Evolutionary conservation across 2,888 invertebrate genomes (phyloP).

Genomic region (Melanchra persicariae): DNA sequence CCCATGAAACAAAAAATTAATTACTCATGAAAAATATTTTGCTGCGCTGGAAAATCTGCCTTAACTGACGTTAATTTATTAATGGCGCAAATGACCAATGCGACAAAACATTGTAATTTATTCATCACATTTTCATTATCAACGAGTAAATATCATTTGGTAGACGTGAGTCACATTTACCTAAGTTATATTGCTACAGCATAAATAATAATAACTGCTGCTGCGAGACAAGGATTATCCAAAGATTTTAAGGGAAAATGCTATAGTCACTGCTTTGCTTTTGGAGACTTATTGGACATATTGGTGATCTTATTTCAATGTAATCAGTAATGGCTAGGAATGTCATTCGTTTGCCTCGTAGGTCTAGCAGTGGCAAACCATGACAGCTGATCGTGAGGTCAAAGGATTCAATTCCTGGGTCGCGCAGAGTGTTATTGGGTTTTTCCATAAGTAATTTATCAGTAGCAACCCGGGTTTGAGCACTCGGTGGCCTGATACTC

Average conservation of each 20-base stretch:
- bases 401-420: too few species aligned
- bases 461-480: too few species aligned
- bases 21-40: slow-evolving; percentile 8
- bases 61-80: slow-evolving; percentile 51
- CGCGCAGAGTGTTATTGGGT: too few species aligned
- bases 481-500: too few species aligned
- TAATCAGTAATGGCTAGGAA: background rate
- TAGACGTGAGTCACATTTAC: background rate
- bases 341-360: background rate
- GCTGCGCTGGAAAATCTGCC: slow-evolving; percentile 21
- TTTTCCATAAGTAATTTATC: too few species aligned
- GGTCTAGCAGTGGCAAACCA: too few species aligned
- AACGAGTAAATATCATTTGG: slow-evolving; percentile 9
- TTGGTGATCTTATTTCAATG: background rate
- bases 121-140: slow-evolving; percentile 43
- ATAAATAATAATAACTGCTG: background rate
- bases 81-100: slow-evolving; percentile 44
- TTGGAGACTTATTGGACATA: too few species aligned
- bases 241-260: background rate
- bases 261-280: background rate
- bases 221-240: background rate
- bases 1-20: background rate
- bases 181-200: background rate
- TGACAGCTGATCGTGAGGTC: too few species aligned
- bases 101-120: slow-evolving; percentile 50